phyloP scores from a whole-genome alignment of 1,140 invertebrate genomes.

The Oryctes rhinoceros region DNA sequence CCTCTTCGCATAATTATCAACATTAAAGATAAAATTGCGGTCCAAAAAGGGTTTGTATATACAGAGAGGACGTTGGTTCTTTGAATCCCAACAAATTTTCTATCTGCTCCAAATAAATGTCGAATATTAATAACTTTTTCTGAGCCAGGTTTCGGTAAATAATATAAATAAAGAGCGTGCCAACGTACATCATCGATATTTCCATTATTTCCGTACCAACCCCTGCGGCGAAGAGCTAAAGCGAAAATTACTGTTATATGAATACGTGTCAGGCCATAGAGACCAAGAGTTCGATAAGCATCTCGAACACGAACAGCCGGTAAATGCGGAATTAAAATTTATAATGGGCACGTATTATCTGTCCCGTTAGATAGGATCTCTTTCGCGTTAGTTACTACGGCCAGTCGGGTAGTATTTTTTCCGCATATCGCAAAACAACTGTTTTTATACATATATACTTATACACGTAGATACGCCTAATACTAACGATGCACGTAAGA shows the following conservation, averaged over 20 bases:
- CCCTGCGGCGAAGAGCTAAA: background rate
- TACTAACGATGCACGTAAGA: background rate
- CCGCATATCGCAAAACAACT: conserved; percentile 21
- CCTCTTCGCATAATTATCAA: too few relatives aligned
- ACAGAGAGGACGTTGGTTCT: too few relatives aligned
- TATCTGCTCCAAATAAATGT: too few relatives aligned
- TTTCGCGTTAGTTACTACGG: background rate
- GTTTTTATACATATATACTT: conserved; percentile 22
- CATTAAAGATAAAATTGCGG: too few relatives aligned
- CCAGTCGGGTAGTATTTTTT: background rate
- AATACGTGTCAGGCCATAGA: background rate
- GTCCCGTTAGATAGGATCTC: background rate
- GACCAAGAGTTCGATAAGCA: background rate
- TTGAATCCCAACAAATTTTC: too few relatives aligned
- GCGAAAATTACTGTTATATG: conserved; percentile 4
- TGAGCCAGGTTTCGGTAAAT: too few relatives aligned
- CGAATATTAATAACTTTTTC: too few relatives aligned
- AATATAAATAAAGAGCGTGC: too few relatives aligned
- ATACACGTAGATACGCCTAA: background rate
- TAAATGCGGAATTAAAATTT: conserved; percentile 36
- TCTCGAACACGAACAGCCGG: conserved; percentile 14
- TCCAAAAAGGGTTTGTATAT: too few relatives aligned
- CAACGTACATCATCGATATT: background rate
- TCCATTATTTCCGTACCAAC: conserved; percentile 3
- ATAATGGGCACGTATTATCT: conserved; percentile 21